These are phyloP conservation scores for Lampropteryx suffumata DNA, from an alignment of 2,888 invertebrate genomes.

Conservation along the genomic window DNA sequence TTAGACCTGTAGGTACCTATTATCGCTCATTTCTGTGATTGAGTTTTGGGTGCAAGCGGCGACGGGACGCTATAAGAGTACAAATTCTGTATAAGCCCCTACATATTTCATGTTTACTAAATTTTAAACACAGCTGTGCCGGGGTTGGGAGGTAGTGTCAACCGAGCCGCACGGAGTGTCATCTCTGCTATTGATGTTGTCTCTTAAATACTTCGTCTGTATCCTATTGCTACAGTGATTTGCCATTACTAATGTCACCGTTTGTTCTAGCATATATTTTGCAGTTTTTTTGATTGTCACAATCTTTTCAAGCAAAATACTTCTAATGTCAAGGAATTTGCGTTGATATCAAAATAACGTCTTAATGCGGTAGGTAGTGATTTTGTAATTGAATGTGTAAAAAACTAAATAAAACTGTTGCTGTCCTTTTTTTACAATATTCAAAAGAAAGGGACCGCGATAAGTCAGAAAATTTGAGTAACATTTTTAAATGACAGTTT, in stretches of 20 bases:
- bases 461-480: no score
- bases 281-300: no score
- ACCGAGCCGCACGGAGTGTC: slow-evolving; percentile 56
- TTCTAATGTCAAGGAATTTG: no score
- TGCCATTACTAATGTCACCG: slow-evolving; percentile 65
- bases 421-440: no score
- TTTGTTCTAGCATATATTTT: slow-evolving; percentile 43
- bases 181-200: slow-evolving; percentile 78
- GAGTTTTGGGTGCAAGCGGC: slow-evolving; percentile 48
- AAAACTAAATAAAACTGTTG: no score
- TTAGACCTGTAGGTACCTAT: slow-evolving; percentile 31
- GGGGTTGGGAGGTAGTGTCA: slow-evolving; percentile 28
- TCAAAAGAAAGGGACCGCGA: no score
- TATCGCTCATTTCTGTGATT: slow-evolving; percentile 34
- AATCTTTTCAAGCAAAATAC: no score
- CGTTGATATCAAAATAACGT: no score
- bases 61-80: slow-evolving; percentile 83
- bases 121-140: slow-evolving; percentile 62
- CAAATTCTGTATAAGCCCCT: slow-evolving; percentile 88
- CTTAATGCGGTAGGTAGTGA: no score
- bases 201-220: slow-evolving; percentile 67
- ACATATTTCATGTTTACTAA: slow-evolving; percentile 71
- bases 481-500: no score
- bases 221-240: slow-evolving; percentile 78
- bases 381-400: no score